Evolutionary conservation across 1,140 invertebrate genomes (phyloP), one percentile per base, ranked within the genome.

Genomic region (Listronotus bonariensis): DNA sequence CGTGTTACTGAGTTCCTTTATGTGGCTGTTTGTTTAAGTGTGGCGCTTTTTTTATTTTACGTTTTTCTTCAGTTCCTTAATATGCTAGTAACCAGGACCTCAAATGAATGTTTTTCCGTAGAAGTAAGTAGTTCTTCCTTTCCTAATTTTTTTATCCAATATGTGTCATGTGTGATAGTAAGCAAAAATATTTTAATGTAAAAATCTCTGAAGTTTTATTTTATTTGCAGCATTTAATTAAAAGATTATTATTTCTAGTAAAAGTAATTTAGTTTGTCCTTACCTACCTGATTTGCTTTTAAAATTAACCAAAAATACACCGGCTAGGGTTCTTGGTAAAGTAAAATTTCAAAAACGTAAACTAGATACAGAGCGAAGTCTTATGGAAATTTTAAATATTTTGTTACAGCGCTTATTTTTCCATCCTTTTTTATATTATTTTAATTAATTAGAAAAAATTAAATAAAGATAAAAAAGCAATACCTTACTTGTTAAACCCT

Each of bases 71-170:
- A 61, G 41, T 14, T 58, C 14, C 49, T 36, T 54, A 67, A 43
- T 59, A 70, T 70, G 66, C 54, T 68, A 48, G 59, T 59, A 40
- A 68, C 58, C 34, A 71, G 67, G 63, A 71, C 65, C 34, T 57
- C 66, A 32, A 59, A 58, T 48, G 69, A 71, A 49, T 71, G 48
- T 38, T 68, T 71, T 67, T 71, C 69, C 26, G 11, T 62, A 14
- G 63, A 71, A 55, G 69, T 71, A 66, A 71, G 69, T 71, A 68
- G 15, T 17, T 38, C 31, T 43, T 17, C 11, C 32, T 67, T 56
- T 55, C 40, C 3, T 38, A n/a, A 40, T 15, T 14, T 48, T 14
- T 15, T 3, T 14, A 38, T n/a, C n/a, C n/a, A n/a, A n/a, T n/a
- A n/a, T n/a, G n/a, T n/a, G n/a, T 5, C 41, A 32, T 45, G 20